A percentile compares a stretch with the other conserved stretches of the same genome.
Evolutionary conservation across 2,888 invertebrate species (phyloP).

Genomic region (Pachymerium ferrugineum): DNA sequence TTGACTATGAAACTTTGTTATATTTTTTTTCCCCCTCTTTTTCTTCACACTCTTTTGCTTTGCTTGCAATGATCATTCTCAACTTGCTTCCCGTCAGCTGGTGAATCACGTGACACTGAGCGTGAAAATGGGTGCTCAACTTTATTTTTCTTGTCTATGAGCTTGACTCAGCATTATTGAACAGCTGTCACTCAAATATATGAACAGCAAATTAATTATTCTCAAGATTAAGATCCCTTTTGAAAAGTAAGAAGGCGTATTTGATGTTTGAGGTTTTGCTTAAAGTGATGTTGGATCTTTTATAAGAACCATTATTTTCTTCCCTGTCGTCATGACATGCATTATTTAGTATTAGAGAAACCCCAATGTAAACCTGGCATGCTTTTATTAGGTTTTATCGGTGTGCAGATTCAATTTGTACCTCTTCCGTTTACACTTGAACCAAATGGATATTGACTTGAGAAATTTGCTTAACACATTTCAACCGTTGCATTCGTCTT

Average conservation of each 20-base stretch:
- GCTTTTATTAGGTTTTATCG: background rate
- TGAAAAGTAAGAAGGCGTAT: background rate
- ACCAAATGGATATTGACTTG: background rate
- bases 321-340: background rate
- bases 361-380: background rate
- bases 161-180: slow-evolving; percentile 9
- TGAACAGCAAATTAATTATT: slow-evolving; percentile 8
- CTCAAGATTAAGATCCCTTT: background rate
- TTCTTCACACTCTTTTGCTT: background rate
- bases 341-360: background rate
- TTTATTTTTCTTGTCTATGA: background rate
- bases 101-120: background rate
- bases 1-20: background rate
- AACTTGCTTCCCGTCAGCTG: background rate
- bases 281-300: background rate
- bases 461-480: background rate
- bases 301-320: background rate
- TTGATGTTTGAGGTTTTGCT: background rate
- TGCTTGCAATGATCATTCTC: background rate
- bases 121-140: slow-evolving; percentile 13
- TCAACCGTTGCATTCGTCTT: background rate
- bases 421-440: background rate
- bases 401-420: background rate
- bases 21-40: background rate
- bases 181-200: background rate